Evolutionary conservation across 1,140 invertebrate species (phyloP), one percentile per base, ranked within the genome.

Genomic region (Lordiphosa mommai): DNA sequence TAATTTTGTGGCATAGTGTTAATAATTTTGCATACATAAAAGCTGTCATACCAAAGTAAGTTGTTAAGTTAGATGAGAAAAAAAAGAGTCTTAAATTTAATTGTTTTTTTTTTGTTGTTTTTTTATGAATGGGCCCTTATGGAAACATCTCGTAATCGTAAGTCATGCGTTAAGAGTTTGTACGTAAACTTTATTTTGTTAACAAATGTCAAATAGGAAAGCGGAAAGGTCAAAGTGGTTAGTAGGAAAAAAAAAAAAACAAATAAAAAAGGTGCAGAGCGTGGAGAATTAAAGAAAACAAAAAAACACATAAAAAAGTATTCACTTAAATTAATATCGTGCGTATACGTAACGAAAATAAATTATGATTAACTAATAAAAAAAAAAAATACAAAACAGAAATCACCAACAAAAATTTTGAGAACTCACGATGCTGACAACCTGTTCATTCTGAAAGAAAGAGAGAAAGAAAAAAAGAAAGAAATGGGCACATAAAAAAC

Each of bases 361-460:
- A 44, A 61, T 36, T 2, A n/a, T 14, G n/a, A 32, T 1, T 14
- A 40, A 20, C 37, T 33, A 14, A 40, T 57, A 8, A 33, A 50
- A 37, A 48, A 30, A 59, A 14, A 36, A 43, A 52, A 44, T 79
- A 41, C 41, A 58, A 49, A 27, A 17, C 27, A 37, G 48, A 27
- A 58, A 71, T 47, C 46, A 80, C 10, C 59, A 69, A 65, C 16
- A 13, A 49, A 64, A 63, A 64, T 70, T 57, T 55, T 55, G 10
- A 43, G 27, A 43, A 88, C 86, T 88, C 86, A 88, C 86, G 60
- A 88, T 86, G 82, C 77, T 88, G 67, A 80, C 86, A 86, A 88
- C 86, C 86, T 86, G 49, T 71, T 85, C 86, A 77, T 86, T 88
- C 86, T 88, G 86, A 85, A 88, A 88, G 50, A 73, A 68, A 74